Evolutionary conservation across 2,888 invertebrate genomes (phyloP).

Genomic region (Rotaria magnacalcarata): DNA sequence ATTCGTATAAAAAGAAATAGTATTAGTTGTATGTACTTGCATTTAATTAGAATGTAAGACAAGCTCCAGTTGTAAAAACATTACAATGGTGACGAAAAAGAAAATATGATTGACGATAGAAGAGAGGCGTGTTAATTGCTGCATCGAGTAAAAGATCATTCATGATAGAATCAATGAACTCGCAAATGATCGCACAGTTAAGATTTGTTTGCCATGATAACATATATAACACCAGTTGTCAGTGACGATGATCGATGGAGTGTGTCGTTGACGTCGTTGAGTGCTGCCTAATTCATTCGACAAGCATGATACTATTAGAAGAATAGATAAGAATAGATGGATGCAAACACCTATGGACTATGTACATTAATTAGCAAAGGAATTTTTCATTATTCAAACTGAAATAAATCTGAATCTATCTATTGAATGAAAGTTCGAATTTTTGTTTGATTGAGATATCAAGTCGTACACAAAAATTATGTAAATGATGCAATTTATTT

Average conservation of each 20-base stretch:
- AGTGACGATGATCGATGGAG: constrained; percentile 31
- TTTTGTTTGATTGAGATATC: no score
- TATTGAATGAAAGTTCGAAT: neutral
- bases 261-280: neutral
- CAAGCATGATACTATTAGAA: constrained; percentile 6
- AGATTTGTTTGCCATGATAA: constrained; percentile 29
- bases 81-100: constrained; percentile 24
- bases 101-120: neutral
- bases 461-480: no score
- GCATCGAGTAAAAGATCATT: neutral
- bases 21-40: neutral
- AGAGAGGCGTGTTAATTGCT: constrained; percentile 17
- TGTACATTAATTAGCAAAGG: neutral
- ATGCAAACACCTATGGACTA: neutral
- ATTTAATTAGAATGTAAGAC: constrained; percentile 16
- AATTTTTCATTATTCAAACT: neutral
- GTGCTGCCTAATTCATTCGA: constrained; percentile 12
- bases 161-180: constrained; percentile 18
- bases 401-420: neutral
- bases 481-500: no score
- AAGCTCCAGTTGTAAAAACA: constrained; percentile 29
- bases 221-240: constrained; percentile 31
- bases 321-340: neutral
- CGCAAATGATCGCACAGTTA: constrained; percentile 15
- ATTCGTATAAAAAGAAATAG: neutral